Evolutionary conservation across 1,140 invertebrate species (phyloP).

Genomic region (Bactericera cockerelli): DNA sequence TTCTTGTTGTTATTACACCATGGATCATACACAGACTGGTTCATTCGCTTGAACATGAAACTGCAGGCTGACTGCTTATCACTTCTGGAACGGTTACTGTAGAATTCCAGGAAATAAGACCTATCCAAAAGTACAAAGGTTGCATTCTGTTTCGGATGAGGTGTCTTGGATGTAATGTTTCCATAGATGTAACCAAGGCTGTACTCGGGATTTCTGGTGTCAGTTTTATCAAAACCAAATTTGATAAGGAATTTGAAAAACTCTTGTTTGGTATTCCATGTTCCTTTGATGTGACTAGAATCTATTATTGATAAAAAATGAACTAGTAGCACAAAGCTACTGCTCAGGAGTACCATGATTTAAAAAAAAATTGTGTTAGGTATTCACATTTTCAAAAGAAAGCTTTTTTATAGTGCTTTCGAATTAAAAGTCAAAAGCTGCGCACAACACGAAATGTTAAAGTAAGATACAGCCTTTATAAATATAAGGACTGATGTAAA

Average conservation of each 20-base stretch:
- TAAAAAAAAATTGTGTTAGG: not conserved
- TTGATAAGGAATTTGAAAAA: constrained; percentile 87
- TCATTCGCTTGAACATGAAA: constrained; percentile 70
- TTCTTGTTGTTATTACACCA: constrained; percentile 63
- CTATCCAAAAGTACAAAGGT: constrained; percentile 43
- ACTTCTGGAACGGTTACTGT: constrained; percentile 48
- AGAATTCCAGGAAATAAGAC: constrained; percentile 74
- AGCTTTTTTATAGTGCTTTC: not conserved
- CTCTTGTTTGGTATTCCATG: constrained; percentile 42
- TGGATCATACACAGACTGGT: constrained; percentile 65
- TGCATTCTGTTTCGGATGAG: constrained; percentile 48
- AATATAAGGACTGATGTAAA: too few relatives aligned
- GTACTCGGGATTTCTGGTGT: constrained; percentile 55
- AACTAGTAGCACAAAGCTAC: not conserved
- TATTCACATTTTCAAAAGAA: not conserved
- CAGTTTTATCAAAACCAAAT: constrained; percentile 95
- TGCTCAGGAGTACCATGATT: not conserved
- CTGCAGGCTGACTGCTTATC: constrained; percentile 54
- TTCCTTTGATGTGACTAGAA: constrained; percentile 41
- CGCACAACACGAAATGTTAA: too few relatives aligned
- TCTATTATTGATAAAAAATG: not conserved
- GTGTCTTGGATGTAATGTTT: constrained; percentile 65
- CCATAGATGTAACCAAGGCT: constrained; percentile 91
- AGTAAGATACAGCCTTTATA: too few relatives aligned
- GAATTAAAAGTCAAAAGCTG: not conserved